These are phyloP conservation scores for Micronycteris hirsuta DNA, from an alignment of 2,113 vertebrate species.

Conservation along the genomic window DNA sequence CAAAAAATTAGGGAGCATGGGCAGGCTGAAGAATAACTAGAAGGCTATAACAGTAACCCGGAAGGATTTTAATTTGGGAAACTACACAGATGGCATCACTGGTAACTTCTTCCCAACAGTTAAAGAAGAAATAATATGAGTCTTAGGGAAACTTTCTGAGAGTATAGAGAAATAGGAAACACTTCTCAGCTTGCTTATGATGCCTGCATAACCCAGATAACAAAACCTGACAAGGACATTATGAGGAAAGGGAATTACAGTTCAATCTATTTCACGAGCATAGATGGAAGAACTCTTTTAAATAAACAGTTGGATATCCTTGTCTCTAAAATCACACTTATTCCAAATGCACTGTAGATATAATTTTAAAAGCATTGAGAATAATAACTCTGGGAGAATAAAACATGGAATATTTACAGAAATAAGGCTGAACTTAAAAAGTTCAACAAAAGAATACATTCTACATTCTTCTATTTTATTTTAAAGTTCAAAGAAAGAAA, in stretches of 20 bases:
- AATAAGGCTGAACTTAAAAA: neutral
- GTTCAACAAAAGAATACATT: neutral
- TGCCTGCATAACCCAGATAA: neutral
- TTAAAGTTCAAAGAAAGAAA: constrained; percentile 13
- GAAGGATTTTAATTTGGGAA: neutral
- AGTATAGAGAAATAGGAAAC: neutral
- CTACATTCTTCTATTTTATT: neutral
- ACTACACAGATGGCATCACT: neutral
- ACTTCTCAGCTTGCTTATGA: neutral
- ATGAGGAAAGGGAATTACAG: neutral
- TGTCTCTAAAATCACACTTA: neutral
- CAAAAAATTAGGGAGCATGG: neutral
- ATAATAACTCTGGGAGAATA: neutral
- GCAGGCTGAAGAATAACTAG: neutral
- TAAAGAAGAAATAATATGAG: neutral
- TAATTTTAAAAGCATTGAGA: neutral
- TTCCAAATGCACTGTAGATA: neutral
- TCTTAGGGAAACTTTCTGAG: neutral
- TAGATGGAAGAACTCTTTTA: neutral
- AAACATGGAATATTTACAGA: neutral
- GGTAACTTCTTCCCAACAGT: neutral
- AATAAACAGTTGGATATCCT: neutral
- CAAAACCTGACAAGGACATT: neutral
- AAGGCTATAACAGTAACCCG: neutral
- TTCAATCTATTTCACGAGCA: neutral